Percentiles rank a stretch among this genome's conserved stretches.
phyloP scores from a whole-genome alignment of 2,888 invertebrate genomes.

The Alsophila aescularia region DNA sequence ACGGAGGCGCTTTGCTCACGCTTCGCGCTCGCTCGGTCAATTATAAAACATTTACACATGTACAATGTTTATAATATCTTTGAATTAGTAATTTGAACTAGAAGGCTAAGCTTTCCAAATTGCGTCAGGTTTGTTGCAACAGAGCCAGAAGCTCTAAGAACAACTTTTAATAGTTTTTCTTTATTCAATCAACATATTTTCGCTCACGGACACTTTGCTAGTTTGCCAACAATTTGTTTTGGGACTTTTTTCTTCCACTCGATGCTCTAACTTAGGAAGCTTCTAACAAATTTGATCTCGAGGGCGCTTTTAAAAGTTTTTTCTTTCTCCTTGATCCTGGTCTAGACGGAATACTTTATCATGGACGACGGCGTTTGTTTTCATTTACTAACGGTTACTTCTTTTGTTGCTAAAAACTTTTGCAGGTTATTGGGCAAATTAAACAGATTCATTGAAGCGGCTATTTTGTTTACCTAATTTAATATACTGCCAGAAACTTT shows the following conservation, averaged over 20 bases:
- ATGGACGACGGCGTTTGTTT: conserved; percentile 40
- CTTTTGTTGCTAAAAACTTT: conserved; percentile 3
- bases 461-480: background rate
- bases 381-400: conserved; percentile 20
- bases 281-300: conserved; percentile 73
- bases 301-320: conserved; percentile 66
- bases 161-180: conserved; percentile 83
- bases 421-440: background rate
- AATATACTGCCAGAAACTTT: background rate
- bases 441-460: background rate
- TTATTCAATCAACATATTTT: conserved; percentile 84
- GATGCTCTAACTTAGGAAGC: conserved; percentile 61
- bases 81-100: background rate
- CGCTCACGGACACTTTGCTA: conserved; percentile 78
- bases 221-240: conserved; percentile 82
- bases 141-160: conserved; percentile 68
- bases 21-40: too few species aligned
- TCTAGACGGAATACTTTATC: conserved; percentile 67
- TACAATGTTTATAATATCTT: background rate
- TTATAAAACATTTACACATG: too few species aligned
- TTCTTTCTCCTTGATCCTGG: conserved; percentile 51
- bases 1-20: too few species aligned
- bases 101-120: conserved; percentile 51
- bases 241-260: conserved; percentile 69
- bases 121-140: conserved; percentile 65